These are phyloP conservation scores for Cephalopachus bancanus DNA, from an alignment of 2,797 vertebrate genomes.

Conservation along the genomic window DNA sequence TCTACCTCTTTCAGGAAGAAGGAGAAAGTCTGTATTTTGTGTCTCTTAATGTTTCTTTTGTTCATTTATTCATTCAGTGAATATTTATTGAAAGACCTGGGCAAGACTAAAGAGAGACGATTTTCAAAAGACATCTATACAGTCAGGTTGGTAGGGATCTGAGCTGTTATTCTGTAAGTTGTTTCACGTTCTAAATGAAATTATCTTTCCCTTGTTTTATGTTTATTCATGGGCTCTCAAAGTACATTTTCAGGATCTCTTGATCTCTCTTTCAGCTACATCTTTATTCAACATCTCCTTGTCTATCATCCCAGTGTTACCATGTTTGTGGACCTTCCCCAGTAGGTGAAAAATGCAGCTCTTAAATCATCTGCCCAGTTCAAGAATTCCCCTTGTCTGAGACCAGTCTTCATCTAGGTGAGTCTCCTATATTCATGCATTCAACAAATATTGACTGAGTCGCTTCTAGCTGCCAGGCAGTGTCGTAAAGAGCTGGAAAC, in stretches of 20 bases:
- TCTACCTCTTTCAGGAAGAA: not conserved
- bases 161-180: not conserved
- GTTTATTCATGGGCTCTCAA: not conserved
- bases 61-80: conserved; percentile 5
- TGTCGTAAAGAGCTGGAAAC: conserved; percentile 17
- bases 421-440: not conserved
- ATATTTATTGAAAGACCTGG: conserved; percentile 8
- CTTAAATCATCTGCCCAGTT: not conserved
- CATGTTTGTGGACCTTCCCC: not conserved
- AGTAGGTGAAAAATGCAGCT: not conserved
- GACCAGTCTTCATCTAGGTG: not conserved
- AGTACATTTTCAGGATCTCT: not conserved
- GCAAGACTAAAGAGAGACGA: not conserved
- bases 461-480: not conserved
- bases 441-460: not conserved
- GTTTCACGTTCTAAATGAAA: conserved; percentile 39
- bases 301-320: not conserved
- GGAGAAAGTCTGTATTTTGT: not conserved
- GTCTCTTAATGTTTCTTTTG: not conserved
- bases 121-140: not conserved
- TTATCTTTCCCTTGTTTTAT: not conserved
- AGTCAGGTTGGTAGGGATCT: not conserved
- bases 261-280: too few species aligned
- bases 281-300: not conserved
- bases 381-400: not conserved